A percentile compares a stretch with the other conserved stretches of the same genome.
Evolutionary conservation across 2,888 invertebrate genomes (phyloP).

Genomic region (Calameuta idolon): DNA sequence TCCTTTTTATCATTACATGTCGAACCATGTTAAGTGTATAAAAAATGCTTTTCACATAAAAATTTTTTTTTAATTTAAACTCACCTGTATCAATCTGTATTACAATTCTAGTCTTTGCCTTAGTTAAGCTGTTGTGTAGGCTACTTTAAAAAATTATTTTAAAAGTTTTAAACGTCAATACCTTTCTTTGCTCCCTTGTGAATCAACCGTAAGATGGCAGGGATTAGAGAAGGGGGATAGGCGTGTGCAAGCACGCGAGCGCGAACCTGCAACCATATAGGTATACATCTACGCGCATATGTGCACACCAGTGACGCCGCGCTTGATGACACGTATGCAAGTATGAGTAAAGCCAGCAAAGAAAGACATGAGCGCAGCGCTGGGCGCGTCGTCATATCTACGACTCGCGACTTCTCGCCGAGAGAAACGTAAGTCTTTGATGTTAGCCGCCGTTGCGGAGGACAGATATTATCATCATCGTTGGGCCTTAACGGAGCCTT

Average conservation of each 20-base stretch:
- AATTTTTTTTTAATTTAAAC: no score
- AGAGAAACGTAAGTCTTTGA: conserved; percentile 54
- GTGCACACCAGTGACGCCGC: not conserved
- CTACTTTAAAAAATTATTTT: no score
- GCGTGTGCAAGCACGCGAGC: conserved; percentile 46
- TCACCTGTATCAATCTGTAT: no score
- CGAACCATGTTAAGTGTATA: no score
- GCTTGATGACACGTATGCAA: no score
- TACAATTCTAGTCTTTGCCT: no score
- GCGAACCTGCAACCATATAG: conserved; percentile 14
- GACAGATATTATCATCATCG: conserved; percentile 63
- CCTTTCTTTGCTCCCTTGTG: conserved; percentile 30
- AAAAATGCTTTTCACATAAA: no score
- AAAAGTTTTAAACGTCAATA: no score
- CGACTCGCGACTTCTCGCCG: conserved; percentile 55
- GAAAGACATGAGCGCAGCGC: conserved; percentile 15
- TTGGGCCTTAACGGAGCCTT: conserved; percentile 1
- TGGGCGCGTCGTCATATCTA: conserved; percentile 57
- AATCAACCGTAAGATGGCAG: conserved; percentile 48
- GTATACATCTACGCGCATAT: not conserved
- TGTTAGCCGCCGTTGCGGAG: conserved; percentile 63
- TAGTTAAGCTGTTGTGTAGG: no score
- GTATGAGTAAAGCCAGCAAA: no score
- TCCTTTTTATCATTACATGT: no score
- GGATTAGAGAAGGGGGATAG: conserved; percentile 34